phyloP scores from a whole-genome alignment of 2,888 invertebrate genomes.

The Rotaria sp. region DNA sequence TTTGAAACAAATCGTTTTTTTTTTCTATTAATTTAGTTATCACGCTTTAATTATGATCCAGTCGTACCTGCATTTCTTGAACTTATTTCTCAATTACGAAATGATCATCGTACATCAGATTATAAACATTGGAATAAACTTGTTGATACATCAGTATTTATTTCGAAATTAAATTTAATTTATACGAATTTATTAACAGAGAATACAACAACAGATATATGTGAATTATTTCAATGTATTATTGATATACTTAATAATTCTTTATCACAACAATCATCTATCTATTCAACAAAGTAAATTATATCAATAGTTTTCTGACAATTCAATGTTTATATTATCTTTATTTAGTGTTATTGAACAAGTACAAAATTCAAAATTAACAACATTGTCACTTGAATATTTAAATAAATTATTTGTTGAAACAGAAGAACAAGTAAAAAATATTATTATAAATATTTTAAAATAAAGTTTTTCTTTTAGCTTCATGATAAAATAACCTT shows the following conservation, averaged over 20 bases:
- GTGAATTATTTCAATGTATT: slow-evolving; percentile 15
- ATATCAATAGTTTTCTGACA: background rate
- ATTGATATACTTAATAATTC: slow-evolving; percentile 18
- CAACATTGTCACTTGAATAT: background rate
- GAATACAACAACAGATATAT: background rate
- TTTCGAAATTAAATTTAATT: background rate
- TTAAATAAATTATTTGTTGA: background rate
- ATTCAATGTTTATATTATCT: background rate
- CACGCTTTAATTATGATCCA: background rate
- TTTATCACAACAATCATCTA: background rate
- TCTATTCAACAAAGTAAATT: background rate
- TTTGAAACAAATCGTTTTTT: too few species aligned
- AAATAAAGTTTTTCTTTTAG: background rate
- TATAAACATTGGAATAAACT: background rate
- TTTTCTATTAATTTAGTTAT: background rate
- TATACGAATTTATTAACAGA: background rate
- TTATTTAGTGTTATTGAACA: slow-evolving; percentile 8
- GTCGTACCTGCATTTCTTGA: background rate
- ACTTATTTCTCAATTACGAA: background rate
- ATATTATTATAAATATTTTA: background rate
- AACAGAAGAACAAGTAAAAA: background rate
- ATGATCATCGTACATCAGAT: background rate
- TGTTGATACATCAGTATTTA: background rate
- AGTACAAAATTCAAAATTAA: background rate
- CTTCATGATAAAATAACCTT: background rate